Percentiles rank a stretch among this genome's conserved stretches.
Conservation (phyloP, 2,113 vertebrate species). For the Pachycephala philippinensis region DNA sequence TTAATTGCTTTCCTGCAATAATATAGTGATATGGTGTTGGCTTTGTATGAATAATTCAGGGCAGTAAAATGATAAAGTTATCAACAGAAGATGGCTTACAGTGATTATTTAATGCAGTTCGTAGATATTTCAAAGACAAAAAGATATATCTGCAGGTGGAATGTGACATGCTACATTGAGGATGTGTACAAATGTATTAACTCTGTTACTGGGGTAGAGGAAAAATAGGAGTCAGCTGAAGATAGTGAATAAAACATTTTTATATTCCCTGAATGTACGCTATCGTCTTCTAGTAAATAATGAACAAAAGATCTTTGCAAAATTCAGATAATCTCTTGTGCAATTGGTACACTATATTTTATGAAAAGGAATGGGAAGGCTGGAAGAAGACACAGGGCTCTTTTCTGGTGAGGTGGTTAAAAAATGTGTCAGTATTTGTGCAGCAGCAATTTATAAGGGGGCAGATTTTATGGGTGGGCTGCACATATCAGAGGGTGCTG, state of each 20-base stretch:
- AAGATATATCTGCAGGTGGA: background rate
- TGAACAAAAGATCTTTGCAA: conserved; percentile 14
- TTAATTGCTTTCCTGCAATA: conserved; percentile 32
- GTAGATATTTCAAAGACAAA: conserved; percentile 40
- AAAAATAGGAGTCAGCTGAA: conserved; percentile 31
- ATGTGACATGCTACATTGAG: background rate
- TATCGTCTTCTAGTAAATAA: conserved; percentile 5
- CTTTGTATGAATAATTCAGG: conserved; percentile 50
- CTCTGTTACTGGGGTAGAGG: background rate
- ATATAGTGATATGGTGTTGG: background rate
- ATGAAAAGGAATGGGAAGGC: background rate
- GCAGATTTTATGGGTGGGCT: background rate
- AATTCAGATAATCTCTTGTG: conserved; percentile 22
- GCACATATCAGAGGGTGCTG: rapidly evolving
- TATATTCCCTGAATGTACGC: background rate
- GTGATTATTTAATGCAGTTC: conserved; percentile 36
- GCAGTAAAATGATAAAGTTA: conserved; percentile 32
- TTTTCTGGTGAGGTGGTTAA: background rate
- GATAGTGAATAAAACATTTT: conserved; percentile 50
- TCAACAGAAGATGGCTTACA: conserved; percentile 28
- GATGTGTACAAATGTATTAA: background rate
- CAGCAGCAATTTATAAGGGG: background rate
- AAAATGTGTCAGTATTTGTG: background rate
- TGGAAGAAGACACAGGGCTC: background rate
- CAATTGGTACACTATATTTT: background rate